Evolutionary conservation across 1,140 invertebrate species (phyloP).

Genomic region (Probaryconus sp.): DNA sequence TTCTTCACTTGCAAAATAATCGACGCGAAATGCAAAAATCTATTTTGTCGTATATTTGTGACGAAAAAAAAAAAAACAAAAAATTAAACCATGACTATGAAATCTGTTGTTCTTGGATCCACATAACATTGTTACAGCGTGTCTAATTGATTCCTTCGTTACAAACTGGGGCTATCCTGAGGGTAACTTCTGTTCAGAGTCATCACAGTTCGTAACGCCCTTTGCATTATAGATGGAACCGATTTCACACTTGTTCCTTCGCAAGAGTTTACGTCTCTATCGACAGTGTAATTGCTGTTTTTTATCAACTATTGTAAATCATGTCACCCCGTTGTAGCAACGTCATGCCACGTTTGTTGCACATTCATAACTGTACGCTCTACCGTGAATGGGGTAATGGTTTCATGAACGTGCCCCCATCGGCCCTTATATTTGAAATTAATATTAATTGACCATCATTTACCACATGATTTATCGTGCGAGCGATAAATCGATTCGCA

Average conservation of each 20-base stretch:
- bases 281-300: constrained; percentile 70
- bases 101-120: constrained; percentile 49
- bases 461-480: constrained; percentile 22
- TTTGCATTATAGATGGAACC: constrained; percentile 74
- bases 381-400: constrained; percentile 38
- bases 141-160: constrained; percentile 72
- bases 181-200: constrained; percentile 30
- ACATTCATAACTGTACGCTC: constrained; percentile 64
- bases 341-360: constrained; percentile 54
- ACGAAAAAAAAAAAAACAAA: too few species aligned
- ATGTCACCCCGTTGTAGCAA: constrained; percentile 66
- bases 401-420: constrained; percentile 49
- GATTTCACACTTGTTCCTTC: constrained; percentile 78
- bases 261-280: constrained; percentile 73
- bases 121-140: constrained; percentile 62
- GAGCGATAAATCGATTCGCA: neutral
- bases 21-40: too few species aligned
- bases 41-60: too few species aligned
- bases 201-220: constrained; percentile 41
- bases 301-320: constrained; percentile 69
- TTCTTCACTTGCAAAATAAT: too few species aligned
- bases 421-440: constrained; percentile 40
- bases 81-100: neutral
- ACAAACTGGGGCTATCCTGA: constrained; percentile 46
- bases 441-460: constrained; percentile 36